phyloP scores from a whole-genome alignment of 2,113 vertebrate species.

The Gymnocephalus cernua region DNA sequence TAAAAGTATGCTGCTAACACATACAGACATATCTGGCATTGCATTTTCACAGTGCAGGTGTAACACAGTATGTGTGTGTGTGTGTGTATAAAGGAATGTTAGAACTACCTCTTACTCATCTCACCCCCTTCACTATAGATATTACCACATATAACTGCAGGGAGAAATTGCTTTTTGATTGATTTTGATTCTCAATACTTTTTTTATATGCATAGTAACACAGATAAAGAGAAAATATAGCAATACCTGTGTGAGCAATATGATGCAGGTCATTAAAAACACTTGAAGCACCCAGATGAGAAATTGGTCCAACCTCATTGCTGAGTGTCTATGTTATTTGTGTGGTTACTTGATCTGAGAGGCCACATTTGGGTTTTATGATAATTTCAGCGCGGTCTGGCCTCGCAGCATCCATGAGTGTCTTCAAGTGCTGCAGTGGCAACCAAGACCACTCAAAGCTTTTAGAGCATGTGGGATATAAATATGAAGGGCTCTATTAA shows the following conservation, averaged over 20 bases:
- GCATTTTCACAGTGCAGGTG: conserved; percentile 12
- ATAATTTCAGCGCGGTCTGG: conserved; percentile 34
- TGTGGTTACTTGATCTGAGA: conserved; percentile 35
- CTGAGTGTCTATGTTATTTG: conserved; percentile 15
- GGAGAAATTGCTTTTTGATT: conserved; percentile 37
- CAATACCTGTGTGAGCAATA: neutral
- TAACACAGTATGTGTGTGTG: neutral
- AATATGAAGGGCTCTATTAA: conserved; percentile 46
- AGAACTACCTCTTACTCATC: conserved; percentile 18
- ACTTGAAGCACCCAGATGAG: neutral
- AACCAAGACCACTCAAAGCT: conserved; percentile 70
- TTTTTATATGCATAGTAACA: conserved; percentile 10
- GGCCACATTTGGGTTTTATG: conserved; percentile 50
- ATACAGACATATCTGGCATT: conserved; percentile 10
- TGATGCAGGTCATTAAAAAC: neutral
- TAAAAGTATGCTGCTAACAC: conserved; percentile 7
- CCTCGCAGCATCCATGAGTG: conserved; percentile 44
- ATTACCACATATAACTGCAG: neutral
- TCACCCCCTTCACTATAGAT: conserved; percentile 14
- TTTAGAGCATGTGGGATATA: conserved; percentile 57
- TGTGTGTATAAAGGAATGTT: conserved; percentile 6
- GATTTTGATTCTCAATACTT: conserved; percentile 29
- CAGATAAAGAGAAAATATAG: conserved; percentile 11
- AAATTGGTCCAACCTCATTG: conserved; percentile 1
- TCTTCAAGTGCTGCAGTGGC: conserved; percentile 53